These are phyloP conservation scores for Zosterops hypoxanthus DNA, from an alignment of 2,113 vertebrate genomes.

Conservation along the genomic window DNA sequence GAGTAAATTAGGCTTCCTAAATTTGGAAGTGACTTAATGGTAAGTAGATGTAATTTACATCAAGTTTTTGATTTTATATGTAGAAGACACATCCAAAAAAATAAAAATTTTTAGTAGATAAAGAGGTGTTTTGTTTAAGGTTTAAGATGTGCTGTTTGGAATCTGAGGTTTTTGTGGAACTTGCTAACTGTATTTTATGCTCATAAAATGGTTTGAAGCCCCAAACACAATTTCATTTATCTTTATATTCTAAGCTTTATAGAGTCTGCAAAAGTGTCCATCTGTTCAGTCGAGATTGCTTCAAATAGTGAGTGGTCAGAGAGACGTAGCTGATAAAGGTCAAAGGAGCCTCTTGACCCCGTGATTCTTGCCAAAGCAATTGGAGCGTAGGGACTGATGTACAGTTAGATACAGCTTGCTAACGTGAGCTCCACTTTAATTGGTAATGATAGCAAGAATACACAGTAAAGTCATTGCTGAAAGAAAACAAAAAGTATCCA, in stretches of 20 bases:
- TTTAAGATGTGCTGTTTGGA: constrained; percentile 4
- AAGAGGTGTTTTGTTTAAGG: background rate
- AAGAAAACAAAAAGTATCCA: constrained; percentile 82
- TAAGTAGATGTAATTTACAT: background rate
- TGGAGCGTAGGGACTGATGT: constrained; percentile 67
- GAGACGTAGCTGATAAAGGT: constrained; percentile 80
- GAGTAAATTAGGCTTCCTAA: background rate
- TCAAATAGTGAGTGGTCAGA: constrained; percentile 76
- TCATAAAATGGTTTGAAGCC: constrained; percentile 66
- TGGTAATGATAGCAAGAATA: constrained; percentile 78
- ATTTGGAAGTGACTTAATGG: background rate
- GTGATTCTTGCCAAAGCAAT: constrained; percentile 69
- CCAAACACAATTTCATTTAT: constrained; percentile 75
- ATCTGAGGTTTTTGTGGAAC: constrained; percentile 6
- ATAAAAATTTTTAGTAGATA: background rate
- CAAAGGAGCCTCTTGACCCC: constrained; percentile 79
- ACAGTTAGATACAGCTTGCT: constrained; percentile 72
- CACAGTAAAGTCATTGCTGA: constrained; percentile 72
- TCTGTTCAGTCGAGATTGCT: constrained; percentile 87
- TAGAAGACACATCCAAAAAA: background rate
- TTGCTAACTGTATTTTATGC: constrained; percentile 61
- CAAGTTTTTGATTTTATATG: background rate
- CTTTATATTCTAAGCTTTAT: constrained; percentile 78
- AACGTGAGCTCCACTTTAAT: constrained; percentile 75
- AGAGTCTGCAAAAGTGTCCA: constrained; percentile 80